phyloP scores from a whole-genome alignment of 2,113 vertebrate species.

The Sciurus niger region DNA sequence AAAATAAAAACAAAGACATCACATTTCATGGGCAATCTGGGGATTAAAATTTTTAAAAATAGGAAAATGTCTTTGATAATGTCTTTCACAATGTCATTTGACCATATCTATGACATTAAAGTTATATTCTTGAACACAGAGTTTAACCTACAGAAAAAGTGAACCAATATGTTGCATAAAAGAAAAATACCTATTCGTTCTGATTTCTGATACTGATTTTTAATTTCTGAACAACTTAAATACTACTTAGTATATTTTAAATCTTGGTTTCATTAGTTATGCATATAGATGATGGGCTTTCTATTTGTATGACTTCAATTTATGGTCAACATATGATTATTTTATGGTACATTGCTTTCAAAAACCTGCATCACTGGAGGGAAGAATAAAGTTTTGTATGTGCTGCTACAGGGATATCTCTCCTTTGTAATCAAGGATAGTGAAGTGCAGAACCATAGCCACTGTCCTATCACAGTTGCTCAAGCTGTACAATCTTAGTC shows the following conservation, averaged over 20 bases:
- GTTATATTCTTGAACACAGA: neutral
- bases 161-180: neutral
- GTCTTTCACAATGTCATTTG: neutral
- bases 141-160: neutral
- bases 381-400: neutral
- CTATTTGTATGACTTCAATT: neutral
- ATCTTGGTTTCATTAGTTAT: neutral
- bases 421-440: neutral
- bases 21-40: neutral
- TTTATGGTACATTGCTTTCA: neutral
- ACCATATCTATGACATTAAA: neutral
- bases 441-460: neutral
- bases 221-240: neutral
- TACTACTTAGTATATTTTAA: neutral
- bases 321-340: neutral
- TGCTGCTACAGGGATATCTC: neutral
- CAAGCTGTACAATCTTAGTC: neutral
- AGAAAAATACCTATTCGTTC: neutral
- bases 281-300: neutral
- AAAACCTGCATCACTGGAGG: neutral
- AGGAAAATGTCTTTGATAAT: neutral
- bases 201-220: neutral
- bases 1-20: neutral
- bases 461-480: neutral
- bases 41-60: neutral